Evolutionary conservation across 2,113 vertebrate species (phyloP).

Genomic region (Macheiramphus alcinus): DNA sequence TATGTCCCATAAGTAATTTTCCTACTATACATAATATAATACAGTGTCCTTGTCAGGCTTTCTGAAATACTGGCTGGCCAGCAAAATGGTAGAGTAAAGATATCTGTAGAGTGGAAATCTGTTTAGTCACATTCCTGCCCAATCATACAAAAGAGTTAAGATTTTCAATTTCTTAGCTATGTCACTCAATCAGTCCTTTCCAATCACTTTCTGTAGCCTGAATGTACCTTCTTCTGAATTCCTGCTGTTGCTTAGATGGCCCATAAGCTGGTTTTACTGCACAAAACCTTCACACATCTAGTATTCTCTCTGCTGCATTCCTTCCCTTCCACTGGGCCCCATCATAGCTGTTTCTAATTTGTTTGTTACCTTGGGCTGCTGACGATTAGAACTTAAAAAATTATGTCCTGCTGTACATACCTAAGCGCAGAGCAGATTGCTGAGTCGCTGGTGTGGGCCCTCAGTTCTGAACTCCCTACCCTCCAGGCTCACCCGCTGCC

Average conservation of each 20-base stretch:
- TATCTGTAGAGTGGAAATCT: neutral
- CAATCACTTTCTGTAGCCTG: neutral
- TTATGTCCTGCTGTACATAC: neutral
- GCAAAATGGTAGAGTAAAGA: neutral
- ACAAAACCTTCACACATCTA: neutral
- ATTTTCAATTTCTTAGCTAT: neutral
- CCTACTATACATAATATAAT: neutral
- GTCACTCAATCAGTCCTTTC: neutral
- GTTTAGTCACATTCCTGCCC: neutral
- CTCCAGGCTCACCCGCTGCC: accelerated
- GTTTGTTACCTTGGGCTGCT: neutral
- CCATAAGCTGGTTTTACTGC: neutral
- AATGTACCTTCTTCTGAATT: neutral
- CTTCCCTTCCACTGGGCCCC: neutral
- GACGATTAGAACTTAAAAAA: neutral
- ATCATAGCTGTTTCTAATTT: neutral
- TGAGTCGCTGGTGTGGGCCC: neutral
- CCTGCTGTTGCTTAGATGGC: neutral
- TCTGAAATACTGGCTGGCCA: neutral
- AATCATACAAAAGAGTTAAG: neutral
- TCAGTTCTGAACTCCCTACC: neutral
- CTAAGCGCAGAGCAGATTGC: neutral
- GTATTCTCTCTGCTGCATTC: neutral
- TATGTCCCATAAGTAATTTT: neutral
- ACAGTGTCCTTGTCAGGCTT: neutral